phyloP scores from a whole-genome alignment of 2,797 vertebrate genomes.

The Tauraco hartlaubi region DNA sequence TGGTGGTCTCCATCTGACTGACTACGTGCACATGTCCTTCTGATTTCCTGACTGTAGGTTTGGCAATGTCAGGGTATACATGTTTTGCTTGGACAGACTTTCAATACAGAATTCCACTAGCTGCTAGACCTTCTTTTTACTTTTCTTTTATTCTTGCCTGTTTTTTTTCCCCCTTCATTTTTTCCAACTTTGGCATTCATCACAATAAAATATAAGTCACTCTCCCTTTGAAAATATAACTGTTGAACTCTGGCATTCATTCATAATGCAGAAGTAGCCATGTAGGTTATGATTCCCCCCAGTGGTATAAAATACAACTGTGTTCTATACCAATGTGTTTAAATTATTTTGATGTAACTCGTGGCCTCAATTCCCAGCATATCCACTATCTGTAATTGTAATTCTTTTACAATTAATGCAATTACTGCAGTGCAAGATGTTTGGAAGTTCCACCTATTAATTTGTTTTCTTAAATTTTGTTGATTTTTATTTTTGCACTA shows the following conservation, averaged over 20 bases:
- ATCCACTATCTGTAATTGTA: not conserved
- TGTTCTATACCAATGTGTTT: not conserved
- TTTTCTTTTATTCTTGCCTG: not conserved
- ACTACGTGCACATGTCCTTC: not conserved
- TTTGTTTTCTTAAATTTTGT: not conserved
- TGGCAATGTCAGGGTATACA: not conserved
- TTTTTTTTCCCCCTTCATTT: not conserved
- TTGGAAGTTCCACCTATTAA: not conserved
- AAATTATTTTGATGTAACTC: not conserved
- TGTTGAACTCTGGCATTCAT: not conserved
- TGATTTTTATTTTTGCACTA: not conserved
- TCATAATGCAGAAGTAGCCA: not conserved
- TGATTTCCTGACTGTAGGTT: not conserved
- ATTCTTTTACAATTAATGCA: not conserved
- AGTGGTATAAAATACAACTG: not conserved
- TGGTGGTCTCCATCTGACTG: not conserved
- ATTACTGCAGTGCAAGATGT: not conserved
- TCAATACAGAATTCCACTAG: not conserved
- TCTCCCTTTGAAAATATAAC: not conserved
- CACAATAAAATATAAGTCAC: not conserved
- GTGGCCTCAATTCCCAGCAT: not conserved
- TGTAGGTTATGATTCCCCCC: not conserved
- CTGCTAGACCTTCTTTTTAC: not conserved
- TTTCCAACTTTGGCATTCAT: not conserved
- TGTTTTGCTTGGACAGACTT: not conserved